A percentile compares a stretch with the other conserved stretches of the same genome.
Conservation (phyloP, 1,140 invertebrate genomes). For the Drosophila sproati region DNA sequence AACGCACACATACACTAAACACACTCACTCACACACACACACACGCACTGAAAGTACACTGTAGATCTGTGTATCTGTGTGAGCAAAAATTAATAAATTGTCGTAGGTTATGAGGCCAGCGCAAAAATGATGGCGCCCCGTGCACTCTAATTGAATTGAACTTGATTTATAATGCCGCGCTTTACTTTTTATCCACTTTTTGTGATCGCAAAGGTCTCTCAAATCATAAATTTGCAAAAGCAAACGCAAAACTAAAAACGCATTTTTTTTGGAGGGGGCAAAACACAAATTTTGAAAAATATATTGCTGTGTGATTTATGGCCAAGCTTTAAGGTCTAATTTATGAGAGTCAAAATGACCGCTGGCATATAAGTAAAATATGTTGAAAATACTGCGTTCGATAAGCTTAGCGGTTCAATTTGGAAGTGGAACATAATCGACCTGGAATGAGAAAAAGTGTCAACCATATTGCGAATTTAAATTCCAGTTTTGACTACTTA, state of each 20-base stretch:
- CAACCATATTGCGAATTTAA: too few species aligned
- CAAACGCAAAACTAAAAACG: conserved; percentile 29
- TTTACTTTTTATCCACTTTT: conserved; percentile 69
- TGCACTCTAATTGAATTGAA: conserved; percentile 79
- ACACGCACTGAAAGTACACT: not conserved
- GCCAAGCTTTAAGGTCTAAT: conserved; percentile 38
- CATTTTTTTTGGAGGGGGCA: conserved; percentile 14
- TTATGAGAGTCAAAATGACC: conserved; percentile 27
- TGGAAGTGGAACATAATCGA: not conserved
- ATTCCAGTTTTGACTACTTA: too few species aligned
- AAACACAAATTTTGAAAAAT: conserved; percentile 30
- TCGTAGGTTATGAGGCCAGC: conserved; percentile 74
- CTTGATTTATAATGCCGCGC: conserved; percentile 73
- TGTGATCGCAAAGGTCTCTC: conserved; percentile 45
- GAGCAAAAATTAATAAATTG: conserved; percentile 68
- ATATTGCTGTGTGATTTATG: conserved; percentile 65
- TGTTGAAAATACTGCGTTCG: not conserved
- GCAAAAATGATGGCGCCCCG: conserved; percentile 58
- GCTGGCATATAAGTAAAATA: not conserved
- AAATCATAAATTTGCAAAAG: conserved; percentile 38
- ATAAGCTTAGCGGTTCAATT: too few species aligned
- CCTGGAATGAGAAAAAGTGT: too few species aligned
- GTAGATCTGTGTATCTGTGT: conserved; percentile 9
- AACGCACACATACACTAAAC: conserved; percentile 1
- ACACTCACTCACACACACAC: conserved; percentile 2